phyloP scores from a whole-genome alignment of 1,140 invertebrate genomes.

The Zaprionus ornatus region DNA sequence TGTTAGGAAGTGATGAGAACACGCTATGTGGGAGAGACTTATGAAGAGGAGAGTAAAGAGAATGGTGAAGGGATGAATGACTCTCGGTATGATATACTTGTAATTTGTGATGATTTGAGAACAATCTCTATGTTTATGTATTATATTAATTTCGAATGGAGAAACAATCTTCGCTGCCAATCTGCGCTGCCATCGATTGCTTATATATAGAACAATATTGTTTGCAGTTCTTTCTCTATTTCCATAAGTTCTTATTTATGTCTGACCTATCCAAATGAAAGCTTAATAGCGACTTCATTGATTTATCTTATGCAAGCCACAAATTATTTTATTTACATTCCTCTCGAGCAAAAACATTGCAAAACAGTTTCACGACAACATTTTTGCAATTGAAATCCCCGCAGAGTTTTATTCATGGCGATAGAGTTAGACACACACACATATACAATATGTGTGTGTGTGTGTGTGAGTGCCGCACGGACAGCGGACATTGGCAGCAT shows the following conservation, averaged over 20 bases:
- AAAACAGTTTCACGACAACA: constrained; percentile 45
- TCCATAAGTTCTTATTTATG: background rate
- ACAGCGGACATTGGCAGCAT: constrained; percentile 17
- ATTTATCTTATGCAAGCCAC: constrained; percentile 44
- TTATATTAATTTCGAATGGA: no score
- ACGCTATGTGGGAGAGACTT: no score
- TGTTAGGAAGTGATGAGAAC: background rate
- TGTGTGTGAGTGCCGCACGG: constrained; percentile 4
- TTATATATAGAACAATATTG: no score
- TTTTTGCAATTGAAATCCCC: constrained; percentile 63
- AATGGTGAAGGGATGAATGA: no score
- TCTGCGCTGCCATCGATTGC: no score
- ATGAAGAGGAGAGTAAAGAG: no score
- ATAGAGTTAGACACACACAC: constrained; percentile 26
- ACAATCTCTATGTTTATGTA: no score
- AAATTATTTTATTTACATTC: constrained; percentile 50
- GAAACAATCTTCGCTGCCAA: no score
- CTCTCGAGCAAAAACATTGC: constrained; percentile 14
- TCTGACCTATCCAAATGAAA: background rate
- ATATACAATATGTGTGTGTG: background rate
- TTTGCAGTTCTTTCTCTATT: background rate
- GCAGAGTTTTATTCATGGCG: constrained; percentile 26
- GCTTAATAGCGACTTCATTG: constrained; percentile 45
- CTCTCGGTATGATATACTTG: no score
- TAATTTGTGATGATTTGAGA: no score